A percentile compares a stretch with the other conserved stretches of the same genome.
Evolutionary conservation across 2,888 invertebrate species (phyloP).

Genomic region (Chymomyza procnemis): DNA sequence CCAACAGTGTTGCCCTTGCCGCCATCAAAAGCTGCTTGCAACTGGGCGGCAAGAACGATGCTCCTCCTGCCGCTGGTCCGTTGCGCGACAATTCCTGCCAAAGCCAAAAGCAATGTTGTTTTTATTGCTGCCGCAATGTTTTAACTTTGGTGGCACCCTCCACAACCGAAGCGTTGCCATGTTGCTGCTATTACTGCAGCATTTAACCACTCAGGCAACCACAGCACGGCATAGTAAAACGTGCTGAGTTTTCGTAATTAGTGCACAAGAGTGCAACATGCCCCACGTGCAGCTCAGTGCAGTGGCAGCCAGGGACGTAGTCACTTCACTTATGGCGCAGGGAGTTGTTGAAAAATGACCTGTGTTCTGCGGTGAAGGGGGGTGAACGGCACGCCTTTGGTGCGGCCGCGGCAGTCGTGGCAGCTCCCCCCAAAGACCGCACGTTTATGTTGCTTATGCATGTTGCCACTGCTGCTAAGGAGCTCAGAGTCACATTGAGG

Average conservation of each 20-base stretch:
- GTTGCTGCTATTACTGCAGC: conserved; percentile 72
- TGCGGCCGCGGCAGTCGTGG: neutral
- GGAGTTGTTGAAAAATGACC: too few relatives aligned
- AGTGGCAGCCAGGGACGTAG: neutral
- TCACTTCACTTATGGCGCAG: conserved; percentile 3
- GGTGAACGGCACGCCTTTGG: conserved; percentile 30
- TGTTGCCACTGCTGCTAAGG: conserved; percentile 29
- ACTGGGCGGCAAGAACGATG: conserved; percentile 3
- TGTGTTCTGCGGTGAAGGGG: too few relatives aligned
- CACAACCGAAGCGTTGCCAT: conserved; percentile 32
- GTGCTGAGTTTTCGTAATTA: conserved; percentile 72
- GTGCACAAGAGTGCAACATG: conserved; percentile 65
- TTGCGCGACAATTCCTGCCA: neutral
- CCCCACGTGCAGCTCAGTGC: conserved; percentile 47
- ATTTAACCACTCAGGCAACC: conserved; percentile 66
- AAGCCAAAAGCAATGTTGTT: conserved; percentile 52
- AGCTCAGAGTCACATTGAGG: conserved; percentile 39
- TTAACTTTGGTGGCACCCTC: conserved; percentile 54
- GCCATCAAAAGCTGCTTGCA: conserved; percentile 9
- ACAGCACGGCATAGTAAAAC: conserved; percentile 61
- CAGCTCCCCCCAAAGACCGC: conserved; percentile 27
- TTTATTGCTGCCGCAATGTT: conserved; percentile 72
- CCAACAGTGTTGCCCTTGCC: conserved; percentile 17
- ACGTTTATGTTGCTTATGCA: conserved; percentile 53
- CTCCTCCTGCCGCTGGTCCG: neutral